Evolutionary conservation across 2,797 vertebrate species (phyloP).

Genomic region (Coregonus sp.): DNA sequence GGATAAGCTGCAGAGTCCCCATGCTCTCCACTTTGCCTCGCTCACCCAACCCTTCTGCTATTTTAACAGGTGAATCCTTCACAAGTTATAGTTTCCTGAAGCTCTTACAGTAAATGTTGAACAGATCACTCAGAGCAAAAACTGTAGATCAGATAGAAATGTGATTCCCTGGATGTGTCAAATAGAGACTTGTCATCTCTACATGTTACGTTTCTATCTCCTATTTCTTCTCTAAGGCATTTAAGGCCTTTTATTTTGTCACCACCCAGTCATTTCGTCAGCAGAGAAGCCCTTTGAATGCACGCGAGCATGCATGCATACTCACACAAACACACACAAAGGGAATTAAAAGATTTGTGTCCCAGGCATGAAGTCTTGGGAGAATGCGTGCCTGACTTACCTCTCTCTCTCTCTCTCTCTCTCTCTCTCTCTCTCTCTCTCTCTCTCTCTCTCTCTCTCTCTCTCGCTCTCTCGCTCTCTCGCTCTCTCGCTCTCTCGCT

Average conservation of each 20-base stretch:
- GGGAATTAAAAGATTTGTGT: constrained; percentile 67
- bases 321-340: constrained; percentile 20
- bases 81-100: constrained; percentile 53
- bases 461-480: background rate
- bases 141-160: background rate
- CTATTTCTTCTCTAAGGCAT: too few species aligned
- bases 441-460: constrained; percentile 16
- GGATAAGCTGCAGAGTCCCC: constrained; percentile 67
- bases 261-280: constrained; percentile 16
- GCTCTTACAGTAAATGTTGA: constrained; percentile 30
- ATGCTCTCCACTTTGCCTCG: constrained; percentile 58
- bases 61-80: constrained; percentile 63
- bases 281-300: constrained; percentile 24
- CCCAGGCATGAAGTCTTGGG: constrained; percentile 51
- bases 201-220: too few species aligned
- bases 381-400: constrained; percentile 47
- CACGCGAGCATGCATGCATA: constrained; percentile 19
- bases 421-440: constrained; percentile 26
- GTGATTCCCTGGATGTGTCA: too few species aligned
- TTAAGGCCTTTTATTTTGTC: too few species aligned
- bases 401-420: constrained; percentile 24
- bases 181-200: too few species aligned
- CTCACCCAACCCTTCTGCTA: constrained; percentile 64
- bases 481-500: background rate
- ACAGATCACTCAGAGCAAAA: background rate